Percentiles rank a stretch among this genome's conserved stretches.
Conservation (phyloP, 2,888 invertebrate species). For the Macaria liturata region DNA sequence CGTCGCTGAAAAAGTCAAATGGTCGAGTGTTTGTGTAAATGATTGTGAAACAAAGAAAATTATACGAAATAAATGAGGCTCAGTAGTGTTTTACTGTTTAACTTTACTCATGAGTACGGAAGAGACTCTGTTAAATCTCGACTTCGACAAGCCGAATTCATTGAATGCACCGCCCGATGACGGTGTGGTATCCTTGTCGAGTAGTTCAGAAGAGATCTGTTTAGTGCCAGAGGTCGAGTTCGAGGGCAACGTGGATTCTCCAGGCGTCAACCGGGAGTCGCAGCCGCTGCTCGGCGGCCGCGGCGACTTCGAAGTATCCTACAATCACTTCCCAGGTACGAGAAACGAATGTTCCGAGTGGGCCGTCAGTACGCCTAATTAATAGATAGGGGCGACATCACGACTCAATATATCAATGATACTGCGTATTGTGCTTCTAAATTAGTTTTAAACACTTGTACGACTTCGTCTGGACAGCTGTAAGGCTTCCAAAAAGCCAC, state of each 20-base stretch:
- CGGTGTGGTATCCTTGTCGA: constrained; percentile 84
- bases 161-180: constrained; percentile 77
- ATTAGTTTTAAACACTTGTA: constrained; percentile 41
- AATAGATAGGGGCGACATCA: constrained; percentile 38
- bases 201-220: constrained; percentile 87
- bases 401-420: constrained; percentile 30
- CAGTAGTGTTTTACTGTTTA: constrained; percentile 69
- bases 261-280: constrained; percentile 94
- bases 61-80: constrained; percentile 80
- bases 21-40: constrained; percentile 78
- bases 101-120: constrained; percentile 84
- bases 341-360: constrained; percentile 25
- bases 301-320: constrained; percentile 88
- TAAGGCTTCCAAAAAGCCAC: constrained; percentile 48
- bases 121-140: constrained; percentile 85
- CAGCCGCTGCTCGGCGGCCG: constrained; percentile 96
- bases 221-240: constrained; percentile 93
- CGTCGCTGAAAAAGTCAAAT: constrained; percentile 61
- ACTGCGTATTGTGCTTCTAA: constrained; percentile 19
- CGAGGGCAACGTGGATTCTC: constrained; percentile 92
- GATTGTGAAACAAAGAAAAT: constrained; percentile 80
- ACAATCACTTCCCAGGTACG: constrained; percentile 94
- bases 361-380: constrained; percentile 39
- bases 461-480: constrained; percentile 44
- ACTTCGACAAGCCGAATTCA: constrained; percentile 82